A percentile compares a stretch with the other conserved stretches of the same genome.
These are phyloP conservation scores for Carcharodon carcharias DNA, from an alignment of 2,797 vertebrate genomes.

Conservation along the genomic window DNA sequence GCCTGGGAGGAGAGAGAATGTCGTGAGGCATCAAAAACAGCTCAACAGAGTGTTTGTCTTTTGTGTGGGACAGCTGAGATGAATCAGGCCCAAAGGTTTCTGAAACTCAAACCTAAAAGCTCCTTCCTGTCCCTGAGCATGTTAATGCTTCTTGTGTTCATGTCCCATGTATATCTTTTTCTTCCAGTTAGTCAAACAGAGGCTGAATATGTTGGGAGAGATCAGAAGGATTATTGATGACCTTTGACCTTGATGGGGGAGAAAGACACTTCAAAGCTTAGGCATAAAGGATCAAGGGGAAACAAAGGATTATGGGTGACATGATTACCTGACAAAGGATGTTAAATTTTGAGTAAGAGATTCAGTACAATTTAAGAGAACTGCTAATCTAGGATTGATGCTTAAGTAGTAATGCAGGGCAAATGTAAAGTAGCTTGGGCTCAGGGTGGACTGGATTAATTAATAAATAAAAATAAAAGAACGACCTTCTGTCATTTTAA, in stretches of 20 bases:
- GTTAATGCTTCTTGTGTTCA: conserved; percentile 6
- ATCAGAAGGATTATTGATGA: conserved; percentile 38
- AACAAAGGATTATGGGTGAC: conserved; percentile 65
- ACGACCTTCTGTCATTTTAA: neutral
- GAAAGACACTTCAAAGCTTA: conserved; percentile 21
- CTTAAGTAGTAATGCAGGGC: conserved; percentile 61
- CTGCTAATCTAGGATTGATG: conserved; percentile 70
- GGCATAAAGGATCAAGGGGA: conserved; percentile 63
- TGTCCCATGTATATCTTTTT: neutral
- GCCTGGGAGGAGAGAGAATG: neutral
- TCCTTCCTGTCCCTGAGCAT: neutral
- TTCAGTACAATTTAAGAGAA: conserved; percentile 72
- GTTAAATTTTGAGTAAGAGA: conserved; percentile 67
- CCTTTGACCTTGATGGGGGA: conserved; percentile 58
- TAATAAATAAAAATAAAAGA: conserved; percentile 37
- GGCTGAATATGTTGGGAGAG: neutral
- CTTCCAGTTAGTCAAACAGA: neutral
- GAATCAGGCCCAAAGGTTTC: neutral
- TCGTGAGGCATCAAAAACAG: neutral
- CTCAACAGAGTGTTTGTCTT: neutral
- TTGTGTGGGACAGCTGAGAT: neutral
- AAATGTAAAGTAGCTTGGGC: conserved; percentile 58
- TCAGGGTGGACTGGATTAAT: conserved; percentile 59
- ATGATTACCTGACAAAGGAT: conserved; percentile 72
- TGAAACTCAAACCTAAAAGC: neutral